Base-by-base conservation (phyloP, 2,797 vertebrate genomes). In the Anguilla anguilla region DNA sequence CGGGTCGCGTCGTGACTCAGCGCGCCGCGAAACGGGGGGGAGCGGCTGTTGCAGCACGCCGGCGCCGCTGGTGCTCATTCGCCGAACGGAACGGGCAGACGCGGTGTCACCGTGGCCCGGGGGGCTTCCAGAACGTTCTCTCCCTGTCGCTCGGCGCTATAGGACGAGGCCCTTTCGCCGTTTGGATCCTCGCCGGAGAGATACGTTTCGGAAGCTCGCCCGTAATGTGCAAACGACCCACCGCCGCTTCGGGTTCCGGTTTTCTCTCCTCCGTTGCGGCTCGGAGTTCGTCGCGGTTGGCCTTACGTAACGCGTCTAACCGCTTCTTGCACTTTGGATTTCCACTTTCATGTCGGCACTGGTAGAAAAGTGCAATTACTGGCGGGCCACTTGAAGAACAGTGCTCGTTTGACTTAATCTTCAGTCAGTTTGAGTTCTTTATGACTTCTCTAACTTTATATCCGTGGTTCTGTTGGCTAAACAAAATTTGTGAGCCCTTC, bases 11-110 rank as follows among this genome's bases (percentile, higher is more conserved):
- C 19, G 83, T 91, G 90, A 91, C 90, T 92, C 90, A 89, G 91
- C 90, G 74, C 88, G 89, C 84, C 67, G 79, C 91, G 92, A 89
- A 91, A 39, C 1, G 1, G 91, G 90, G 90, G 91, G 91, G 86
- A 88, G 87, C 87, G 87, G 86, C 90, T 90, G 87, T 67, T 88
- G 72, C 49, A 85, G 88, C 85, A 83, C 39, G 39, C 39, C 39
- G 39, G 84, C 51, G 86, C 84, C 89, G 88, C 89, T 89, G 91
- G 87, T 69, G 86, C 89, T 89, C 88, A 89, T 91, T 92, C 87
- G 89, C 74, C 86, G 86, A 89, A 31, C 1, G 31, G 85, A 89
- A 31, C 1, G 31, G 31, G 69, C 77, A 43, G 49, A 53, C 55
- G 17, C 51, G 15, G 5, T 55, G 83, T 79, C 69, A 77, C 39